Evolutionary conservation across 2,797 vertebrate genomes (phyloP).

Genomic region (Carapus acus): DNA sequence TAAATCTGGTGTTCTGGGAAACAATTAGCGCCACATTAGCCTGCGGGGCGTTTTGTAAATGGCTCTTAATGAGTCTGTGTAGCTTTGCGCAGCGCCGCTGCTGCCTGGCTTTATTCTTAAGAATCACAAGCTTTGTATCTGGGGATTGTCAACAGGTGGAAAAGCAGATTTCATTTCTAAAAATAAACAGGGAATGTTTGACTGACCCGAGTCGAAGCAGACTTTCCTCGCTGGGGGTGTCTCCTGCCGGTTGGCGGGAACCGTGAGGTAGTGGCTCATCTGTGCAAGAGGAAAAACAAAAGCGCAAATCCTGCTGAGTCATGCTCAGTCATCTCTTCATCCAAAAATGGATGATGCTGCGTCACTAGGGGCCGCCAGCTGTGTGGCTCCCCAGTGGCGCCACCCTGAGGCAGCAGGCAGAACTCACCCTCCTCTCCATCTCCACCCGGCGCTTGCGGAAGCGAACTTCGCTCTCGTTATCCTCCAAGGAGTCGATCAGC

Average conservation of each 20-base stretch:
- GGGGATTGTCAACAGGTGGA: too few relatives aligned
- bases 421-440: constrained; percentile 83
- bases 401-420: background rate
- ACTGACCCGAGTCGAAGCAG: constrained; percentile 80
- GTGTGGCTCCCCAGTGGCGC: background rate
- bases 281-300: constrained; percentile 37
- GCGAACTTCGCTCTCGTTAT: constrained; percentile 82
- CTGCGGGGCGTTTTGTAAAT: background rate
- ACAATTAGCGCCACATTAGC: background rate
- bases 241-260: constrained; percentile 78
- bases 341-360: background rate
- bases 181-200: background rate
- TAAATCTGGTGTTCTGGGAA: constrained; percentile 58
- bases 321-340: too few relatives aligned
- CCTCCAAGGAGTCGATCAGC: constrained; percentile 82
- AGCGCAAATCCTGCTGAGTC: too few relatives aligned
- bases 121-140: too few relatives aligned
- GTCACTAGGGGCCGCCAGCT: too few relatives aligned
- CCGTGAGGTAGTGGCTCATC: constrained; percentile 90
- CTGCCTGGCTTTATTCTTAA: too few relatives aligned
- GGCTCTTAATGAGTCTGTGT: too few relatives aligned
- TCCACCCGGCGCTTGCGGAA: constrained; percentile 81
- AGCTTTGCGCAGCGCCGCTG: too few relatives aligned
- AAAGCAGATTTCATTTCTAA: too few relatives aligned
- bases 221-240: constrained; percentile 77